Evolutionary conservation across 2,113 vertebrate species (phyloP).

Genomic region (Bolborhynchus lineola): DNA sequence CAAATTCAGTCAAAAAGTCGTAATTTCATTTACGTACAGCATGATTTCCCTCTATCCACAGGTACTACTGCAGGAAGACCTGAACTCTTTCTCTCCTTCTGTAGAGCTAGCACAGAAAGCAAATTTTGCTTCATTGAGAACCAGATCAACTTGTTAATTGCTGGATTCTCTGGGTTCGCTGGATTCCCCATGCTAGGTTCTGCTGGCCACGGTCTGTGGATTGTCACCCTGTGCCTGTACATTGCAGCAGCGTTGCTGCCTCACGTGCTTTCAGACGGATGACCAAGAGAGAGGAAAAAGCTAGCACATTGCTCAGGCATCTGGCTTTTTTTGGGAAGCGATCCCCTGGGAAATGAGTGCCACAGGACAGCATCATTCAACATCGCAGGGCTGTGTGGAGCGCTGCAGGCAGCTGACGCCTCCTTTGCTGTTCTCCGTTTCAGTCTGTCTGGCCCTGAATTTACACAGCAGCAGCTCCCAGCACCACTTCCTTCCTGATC

Average conservation of each 20-base stretch:
- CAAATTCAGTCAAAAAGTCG: not conserved
- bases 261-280: not conserved
- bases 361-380: not conserved
- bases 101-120: not conserved
- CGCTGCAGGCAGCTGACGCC: accelerated
- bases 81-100: not conserved
- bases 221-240: not conserved
- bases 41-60: not conserved
- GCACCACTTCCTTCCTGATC: not conserved
- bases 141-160: not conserved
- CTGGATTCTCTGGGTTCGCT: not conserved
- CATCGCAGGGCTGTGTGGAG: accelerated
- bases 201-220: accelerated
- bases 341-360: accelerated
- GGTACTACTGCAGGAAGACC: not conserved
- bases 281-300: not conserved
- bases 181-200: accelerated
- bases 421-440: not conserved
- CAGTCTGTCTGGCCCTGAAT: not conserved
- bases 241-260: not conserved
- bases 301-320: not conserved
- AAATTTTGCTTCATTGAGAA: not conserved
- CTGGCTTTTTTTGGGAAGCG: not conserved
- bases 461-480: not conserved
- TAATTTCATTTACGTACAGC: not conserved